A percentile compares a stretch with the other conserved stretches of the same genome.
Evolutionary conservation across 2,797 vertebrate genomes (phyloP).

Genomic region (Takifugu rubripes): DNA sequence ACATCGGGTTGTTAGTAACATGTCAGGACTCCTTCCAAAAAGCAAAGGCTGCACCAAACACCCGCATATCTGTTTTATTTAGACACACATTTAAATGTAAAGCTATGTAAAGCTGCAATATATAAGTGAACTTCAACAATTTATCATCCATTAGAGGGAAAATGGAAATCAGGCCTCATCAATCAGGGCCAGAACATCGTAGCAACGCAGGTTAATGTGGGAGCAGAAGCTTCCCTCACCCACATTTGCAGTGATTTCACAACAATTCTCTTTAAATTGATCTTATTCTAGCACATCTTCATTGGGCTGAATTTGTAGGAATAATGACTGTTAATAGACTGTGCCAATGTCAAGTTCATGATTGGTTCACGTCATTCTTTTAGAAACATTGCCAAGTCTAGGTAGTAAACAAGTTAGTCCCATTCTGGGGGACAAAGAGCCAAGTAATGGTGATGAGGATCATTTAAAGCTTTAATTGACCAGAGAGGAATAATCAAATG

Average conservation of each 20-base stretch:
- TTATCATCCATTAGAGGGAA: neutral
- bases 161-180: conserved; percentile 1
- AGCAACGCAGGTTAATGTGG: neutral
- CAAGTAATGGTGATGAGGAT: no score
- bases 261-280: no score
- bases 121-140: neutral
- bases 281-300: no score
- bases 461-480: neutral
- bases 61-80: conserved; percentile 10
- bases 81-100: neutral
- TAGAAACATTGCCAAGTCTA: no score
- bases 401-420: no score
- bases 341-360: no score
- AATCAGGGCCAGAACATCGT: neutral
- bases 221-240: no score
- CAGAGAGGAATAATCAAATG: neutral
- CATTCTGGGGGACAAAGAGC: no score
- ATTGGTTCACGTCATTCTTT: no score
- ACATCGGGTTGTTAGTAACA: conserved; percentile 12
- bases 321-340: no score
- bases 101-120: neutral
- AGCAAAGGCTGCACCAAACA: neutral
- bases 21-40: neutral
- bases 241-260: no score
- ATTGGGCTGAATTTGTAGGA: no score